phyloP scores from a whole-genome alignment of 2,113 vertebrate genomes.

The Syngnathoides biaculeatus region DNA sequence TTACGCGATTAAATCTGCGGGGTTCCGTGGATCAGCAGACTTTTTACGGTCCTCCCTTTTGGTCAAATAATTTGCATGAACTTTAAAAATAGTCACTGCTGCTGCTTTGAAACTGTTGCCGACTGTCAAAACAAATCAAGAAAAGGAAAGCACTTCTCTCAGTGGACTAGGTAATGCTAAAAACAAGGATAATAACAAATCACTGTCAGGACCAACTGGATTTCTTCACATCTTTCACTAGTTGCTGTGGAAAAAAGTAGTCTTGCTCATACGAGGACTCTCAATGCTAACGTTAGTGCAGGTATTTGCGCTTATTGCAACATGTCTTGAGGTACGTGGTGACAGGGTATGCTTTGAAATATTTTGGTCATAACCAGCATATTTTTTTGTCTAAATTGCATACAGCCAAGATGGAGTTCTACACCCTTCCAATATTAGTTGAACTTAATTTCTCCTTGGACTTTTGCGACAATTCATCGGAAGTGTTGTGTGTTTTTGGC shows the following conservation, averaged over 20 bases:
- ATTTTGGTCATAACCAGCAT: too few relatives aligned
- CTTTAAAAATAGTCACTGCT: background rate
- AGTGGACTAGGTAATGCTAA: too few relatives aligned
- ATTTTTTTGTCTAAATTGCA: background rate
- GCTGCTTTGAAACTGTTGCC: background rate
- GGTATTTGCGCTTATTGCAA: background rate
- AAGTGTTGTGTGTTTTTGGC: constrained; percentile 61
- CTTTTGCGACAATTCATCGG: background rate
- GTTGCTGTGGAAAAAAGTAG: background rate
- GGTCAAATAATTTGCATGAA: too few relatives aligned
- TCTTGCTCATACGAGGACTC: background rate
- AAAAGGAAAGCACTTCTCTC: too few relatives aligned
- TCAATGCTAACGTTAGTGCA: background rate
- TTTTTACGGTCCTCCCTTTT: too few relatives aligned
- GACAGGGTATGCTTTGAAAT: too few relatives aligned
- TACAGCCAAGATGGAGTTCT: background rate
- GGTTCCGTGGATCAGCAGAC: too few relatives aligned
- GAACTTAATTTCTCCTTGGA: constrained; percentile 36
- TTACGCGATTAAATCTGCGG: too few relatives aligned
- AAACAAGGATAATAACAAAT: too few relatives aligned
- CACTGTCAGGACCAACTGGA: too few relatives aligned
- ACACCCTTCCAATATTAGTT: background rate
- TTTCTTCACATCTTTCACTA: too few relatives aligned
- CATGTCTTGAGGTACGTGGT: background rate
- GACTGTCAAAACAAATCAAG: too few relatives aligned